These are phyloP conservation scores for Polydrusus tereticollis DNA, from an alignment of 2,888 invertebrate genomes.

Conservation along the genomic window DNA sequence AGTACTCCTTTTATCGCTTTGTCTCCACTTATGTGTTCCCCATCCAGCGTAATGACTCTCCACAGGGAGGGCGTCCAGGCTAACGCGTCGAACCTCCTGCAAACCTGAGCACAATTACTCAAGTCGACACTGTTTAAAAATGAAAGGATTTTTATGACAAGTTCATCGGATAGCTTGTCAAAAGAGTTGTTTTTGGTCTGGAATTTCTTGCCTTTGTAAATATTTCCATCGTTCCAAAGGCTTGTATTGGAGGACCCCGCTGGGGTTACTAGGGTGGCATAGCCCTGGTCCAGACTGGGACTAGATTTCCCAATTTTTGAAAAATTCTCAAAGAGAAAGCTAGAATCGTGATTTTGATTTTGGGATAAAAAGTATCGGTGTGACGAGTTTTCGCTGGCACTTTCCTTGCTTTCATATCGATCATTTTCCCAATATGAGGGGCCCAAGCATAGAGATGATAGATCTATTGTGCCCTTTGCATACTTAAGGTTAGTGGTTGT, in stretches of 20 bases:
- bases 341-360: conserved; percentile 56
- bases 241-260: conserved; percentile 66
- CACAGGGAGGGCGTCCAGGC: conserved; percentile 85
- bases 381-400: conserved; percentile 54
- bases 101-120: conserved; percentile 81
- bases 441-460: conserved; percentile 64
- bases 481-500: conserved; percentile 52
- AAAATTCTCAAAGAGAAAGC: conserved; percentile 66
- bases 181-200: conserved; percentile 68
- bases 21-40: conserved; percentile 75
- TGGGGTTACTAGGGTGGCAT: conserved; percentile 80
- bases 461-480: conserved; percentile 61
- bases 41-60: conserved; percentile 76
- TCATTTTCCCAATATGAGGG: conserved; percentile 65
- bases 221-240: conserved; percentile 64
- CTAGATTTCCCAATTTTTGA: conserved; percentile 69
- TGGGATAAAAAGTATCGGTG: conserved; percentile 57
- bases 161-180: conserved; percentile 76
- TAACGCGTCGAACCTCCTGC: conserved; percentile 80
- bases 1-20: conserved; percentile 75
- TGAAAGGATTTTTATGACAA: conserved; percentile 78
- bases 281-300: conserved; percentile 84
- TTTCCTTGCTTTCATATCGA: conserved; percentile 58
- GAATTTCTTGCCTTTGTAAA: conserved; percentile 61
- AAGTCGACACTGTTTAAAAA: conserved; percentile 80